These are phyloP conservation scores for Macquaria australasica DNA, from an alignment of 2,113 vertebrate species.

Conservation along the genomic window DNA sequence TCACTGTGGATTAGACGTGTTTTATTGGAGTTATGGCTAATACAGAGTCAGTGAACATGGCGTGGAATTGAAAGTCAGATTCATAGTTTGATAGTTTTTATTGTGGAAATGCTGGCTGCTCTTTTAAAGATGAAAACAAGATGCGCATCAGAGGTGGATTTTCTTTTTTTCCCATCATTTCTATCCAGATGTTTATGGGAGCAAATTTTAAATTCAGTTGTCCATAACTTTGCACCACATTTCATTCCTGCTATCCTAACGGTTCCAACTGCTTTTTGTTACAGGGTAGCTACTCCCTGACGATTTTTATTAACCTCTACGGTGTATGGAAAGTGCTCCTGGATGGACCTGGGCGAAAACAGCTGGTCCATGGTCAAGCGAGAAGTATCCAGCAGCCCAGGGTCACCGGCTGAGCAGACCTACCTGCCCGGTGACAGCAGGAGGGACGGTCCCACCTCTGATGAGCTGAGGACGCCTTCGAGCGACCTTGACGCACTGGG, in stretches of 20 bases:
- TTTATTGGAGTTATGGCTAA: constrained; percentile 20
- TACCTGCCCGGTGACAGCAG: constrained; percentile 85
- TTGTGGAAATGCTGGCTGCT: background rate
- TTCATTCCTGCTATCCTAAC: constrained; percentile 10
- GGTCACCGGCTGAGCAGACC: constrained; percentile 85
- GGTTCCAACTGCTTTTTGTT: constrained; percentile 19
- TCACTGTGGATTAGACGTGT: constrained; percentile 32
- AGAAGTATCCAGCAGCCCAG: constrained; percentile 87
- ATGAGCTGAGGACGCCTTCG: constrained; percentile 84
- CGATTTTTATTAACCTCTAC: constrained; percentile 72
- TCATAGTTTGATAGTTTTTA: background rate
- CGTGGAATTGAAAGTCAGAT: background rate
- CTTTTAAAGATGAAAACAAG: constrained; percentile 47
- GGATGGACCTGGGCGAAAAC: constrained; percentile 98
- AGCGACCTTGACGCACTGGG: constrained; percentile 82
- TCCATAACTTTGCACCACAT: background rate
- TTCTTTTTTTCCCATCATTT: constrained; percentile 9
- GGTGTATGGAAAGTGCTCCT: constrained; percentile 87
- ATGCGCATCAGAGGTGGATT: background rate
- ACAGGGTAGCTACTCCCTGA: constrained; percentile 76
- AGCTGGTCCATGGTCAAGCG: constrained; percentile 96
- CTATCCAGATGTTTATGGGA: constrained; percentile 26
- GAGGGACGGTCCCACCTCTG: constrained; percentile 83
- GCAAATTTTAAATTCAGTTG: background rate
- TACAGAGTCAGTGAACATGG: background rate